Evolutionary conservation across 2,888 invertebrate genomes (phyloP), one percentile per base, ranked within the genome.

Genomic region (Callinectes sapidus): DNA sequence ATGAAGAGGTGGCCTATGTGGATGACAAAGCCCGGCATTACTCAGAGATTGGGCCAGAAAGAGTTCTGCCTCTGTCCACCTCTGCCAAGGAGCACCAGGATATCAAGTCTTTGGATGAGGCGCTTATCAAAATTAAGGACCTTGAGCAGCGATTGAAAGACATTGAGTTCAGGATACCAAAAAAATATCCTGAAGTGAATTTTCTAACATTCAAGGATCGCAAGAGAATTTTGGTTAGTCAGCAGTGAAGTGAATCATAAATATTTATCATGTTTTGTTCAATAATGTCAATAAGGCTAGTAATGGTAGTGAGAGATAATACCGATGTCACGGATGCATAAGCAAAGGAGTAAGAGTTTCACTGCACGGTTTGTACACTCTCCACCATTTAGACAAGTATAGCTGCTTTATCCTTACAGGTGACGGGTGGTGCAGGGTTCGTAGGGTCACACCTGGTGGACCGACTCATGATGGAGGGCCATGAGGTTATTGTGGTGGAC

Each of bases 371-470:
- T 18, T 18, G 18, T 61, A 23, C 23, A 23, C 23, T 61, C 23
- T 23, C 23, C 23, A 23, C 23, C 5, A 61, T 61, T 48, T 23
- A 61, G 18, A 61, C 61, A 61, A 23, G 23, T 23, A 23, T 61
- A 13, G 0, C 8, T 48, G 48, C 48, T 0, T 48, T 48, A 48
- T 48, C 8, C 48, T 10, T 48, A 10, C 48, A 98, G 97, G 97
- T 98, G 90, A 99, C 99, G 13, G 99, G 99, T 87, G 99, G 99
- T 18, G 99, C 99, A 10, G 99, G 99, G 2, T 99, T 99, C 96
- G 99, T 99, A n/a, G 99, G 99, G 0, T 99, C 99, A 0, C 99
- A 99, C 96, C 96, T 99, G 48, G 99, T 99, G 0, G 99, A 99
- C 96, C 96, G 97, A 95, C 96, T 99, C 91, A 99, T 99, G 99